Percentiles rank a stretch among this genome's conserved stretches.
These are phyloP conservation scores for Chymomyza fuscimana DNA, from an alignment of 2,888 invertebrate genomes.

Conservation along the genomic window DNA sequence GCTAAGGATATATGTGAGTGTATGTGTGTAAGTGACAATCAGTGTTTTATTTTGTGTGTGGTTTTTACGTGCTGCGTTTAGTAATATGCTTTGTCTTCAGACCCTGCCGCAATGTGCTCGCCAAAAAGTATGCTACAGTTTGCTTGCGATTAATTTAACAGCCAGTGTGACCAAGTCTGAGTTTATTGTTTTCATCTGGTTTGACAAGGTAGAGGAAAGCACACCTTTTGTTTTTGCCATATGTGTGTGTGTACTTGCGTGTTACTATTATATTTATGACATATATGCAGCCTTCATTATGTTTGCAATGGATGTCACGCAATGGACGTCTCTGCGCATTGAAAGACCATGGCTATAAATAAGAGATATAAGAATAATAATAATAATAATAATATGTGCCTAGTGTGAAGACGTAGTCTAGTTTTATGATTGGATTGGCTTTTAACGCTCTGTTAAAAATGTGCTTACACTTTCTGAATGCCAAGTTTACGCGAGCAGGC, in stretches of 20 bases:
- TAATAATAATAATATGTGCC: slow-evolving; percentile 14
- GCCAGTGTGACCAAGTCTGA: background rate
- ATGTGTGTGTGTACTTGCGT: slow-evolving; percentile 28
- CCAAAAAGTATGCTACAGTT: background rate
- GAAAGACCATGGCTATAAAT: background rate
- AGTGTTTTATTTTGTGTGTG: slow-evolving; percentile 3
- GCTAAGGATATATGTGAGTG: background rate
- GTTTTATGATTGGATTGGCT: background rate
- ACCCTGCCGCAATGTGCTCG: slow-evolving; percentile 10
- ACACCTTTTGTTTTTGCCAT: background rate
- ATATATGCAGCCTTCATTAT: slow-evolving; percentile 62
- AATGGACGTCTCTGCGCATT: background rate
- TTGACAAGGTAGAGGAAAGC: background rate
- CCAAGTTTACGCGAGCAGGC: background rate
- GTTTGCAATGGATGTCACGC: slow-evolving; percentile 36
- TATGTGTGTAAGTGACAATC: background rate
- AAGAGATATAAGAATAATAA: background rate
- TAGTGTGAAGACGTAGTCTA: background rate
- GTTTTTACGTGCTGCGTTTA: slow-evolving; percentile 52
- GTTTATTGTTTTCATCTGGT: background rate
- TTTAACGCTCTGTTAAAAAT: background rate
- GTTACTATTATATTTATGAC: slow-evolving; percentile 42
- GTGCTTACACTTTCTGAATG: background rate
- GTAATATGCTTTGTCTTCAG: slow-evolving; percentile 32
- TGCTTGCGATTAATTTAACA: slow-evolving; percentile 35